These are phyloP conservation scores for Drosophila orosa DNA, from an alignment of 1,140 invertebrate species.

Conservation along the genomic window DNA sequence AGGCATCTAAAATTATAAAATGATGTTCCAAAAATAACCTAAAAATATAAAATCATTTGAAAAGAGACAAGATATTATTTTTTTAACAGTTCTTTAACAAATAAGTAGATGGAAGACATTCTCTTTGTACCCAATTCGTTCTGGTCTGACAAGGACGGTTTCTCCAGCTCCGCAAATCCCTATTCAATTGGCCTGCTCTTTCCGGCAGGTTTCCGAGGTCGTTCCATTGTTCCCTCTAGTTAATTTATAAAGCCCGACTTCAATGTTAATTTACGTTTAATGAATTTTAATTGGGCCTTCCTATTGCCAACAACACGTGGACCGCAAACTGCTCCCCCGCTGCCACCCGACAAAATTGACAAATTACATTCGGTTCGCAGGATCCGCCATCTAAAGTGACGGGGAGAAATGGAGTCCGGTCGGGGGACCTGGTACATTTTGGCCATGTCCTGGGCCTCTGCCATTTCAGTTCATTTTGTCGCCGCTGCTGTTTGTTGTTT, in stretches of 20 bases:
- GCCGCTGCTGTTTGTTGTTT: slow-evolving; percentile 47
- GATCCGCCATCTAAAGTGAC: slow-evolving; percentile 40
- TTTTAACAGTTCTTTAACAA: background rate
- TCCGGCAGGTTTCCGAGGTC: slow-evolving; percentile 30
- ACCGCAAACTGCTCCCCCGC: slow-evolving; percentile 49
- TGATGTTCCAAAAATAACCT: no score
- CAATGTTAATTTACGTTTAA: slow-evolving; percentile 82
- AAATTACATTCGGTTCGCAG: slow-evolving; percentile 70
- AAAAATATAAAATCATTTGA: background rate
- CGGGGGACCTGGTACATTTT: slow-evolving; percentile 11
- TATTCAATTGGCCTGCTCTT: slow-evolving; percentile 45
- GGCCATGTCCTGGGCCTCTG: slow-evolving; percentile 33
- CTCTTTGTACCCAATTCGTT: background rate
- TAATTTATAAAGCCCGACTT: slow-evolving; percentile 70
- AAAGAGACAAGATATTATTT: background rate
- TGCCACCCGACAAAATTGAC: slow-evolving; percentile 66
- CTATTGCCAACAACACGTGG: slow-evolving; percentile 52
- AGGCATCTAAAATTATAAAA: no score
- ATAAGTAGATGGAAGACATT: background rate
- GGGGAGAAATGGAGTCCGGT: slow-evolving; percentile 16
- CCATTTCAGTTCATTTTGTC: slow-evolving; percentile 54
- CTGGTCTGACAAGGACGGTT: background rate
- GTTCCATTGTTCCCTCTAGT: slow-evolving; percentile 24
- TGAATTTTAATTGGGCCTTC: slow-evolving; percentile 75
- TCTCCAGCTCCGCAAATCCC: slow-evolving; percentile 15